Evolutionary conservation across 1,140 invertebrate genomes (phyloP).

Genomic region (Panagrolaimus sp.): DNA sequence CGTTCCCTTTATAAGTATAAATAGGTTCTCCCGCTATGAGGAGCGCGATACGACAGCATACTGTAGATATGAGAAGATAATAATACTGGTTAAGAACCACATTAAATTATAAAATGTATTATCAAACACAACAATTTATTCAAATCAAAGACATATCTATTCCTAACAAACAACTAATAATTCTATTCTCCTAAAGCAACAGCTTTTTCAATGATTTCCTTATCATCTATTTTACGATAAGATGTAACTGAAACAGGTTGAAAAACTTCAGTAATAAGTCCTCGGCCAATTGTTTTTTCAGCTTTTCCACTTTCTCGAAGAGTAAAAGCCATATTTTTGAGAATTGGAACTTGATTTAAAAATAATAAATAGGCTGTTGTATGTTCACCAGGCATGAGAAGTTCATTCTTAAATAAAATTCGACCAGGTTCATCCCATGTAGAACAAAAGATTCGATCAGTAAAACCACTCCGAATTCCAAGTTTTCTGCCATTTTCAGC

Average conservation of each 20-base stretch:
- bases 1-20: too few species aligned
- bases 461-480: constrained; percentile 48
- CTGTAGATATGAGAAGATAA: too few species aligned
- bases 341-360: constrained; percentile 44
- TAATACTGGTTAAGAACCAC: too few species aligned
- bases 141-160: background rate
- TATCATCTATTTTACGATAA: constrained; percentile 22
- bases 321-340: constrained; percentile 44
- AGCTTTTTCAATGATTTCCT: constrained; percentile 28
- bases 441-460: constrained; percentile 46
- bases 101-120: too few species aligned
- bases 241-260: constrained; percentile 28
- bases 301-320: constrained; percentile 35
- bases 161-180: background rate
- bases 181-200: background rate
- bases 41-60: too few species aligned
- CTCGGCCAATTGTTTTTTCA: constrained; percentile 35
- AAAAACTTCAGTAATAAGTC: constrained; percentile 46
- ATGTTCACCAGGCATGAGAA: constrained; percentile 55
- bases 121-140: background rate
- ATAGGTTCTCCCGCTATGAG: too few species aligned
- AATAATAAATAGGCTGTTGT: constrained; percentile 37
- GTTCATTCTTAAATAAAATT: constrained; percentile 38
- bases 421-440: constrained; percentile 50
- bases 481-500: constrained; percentile 66